These are phyloP conservation scores for Hetaerina americana DNA, from an alignment of 1,140 invertebrate species.

Conservation along the genomic window DNA sequence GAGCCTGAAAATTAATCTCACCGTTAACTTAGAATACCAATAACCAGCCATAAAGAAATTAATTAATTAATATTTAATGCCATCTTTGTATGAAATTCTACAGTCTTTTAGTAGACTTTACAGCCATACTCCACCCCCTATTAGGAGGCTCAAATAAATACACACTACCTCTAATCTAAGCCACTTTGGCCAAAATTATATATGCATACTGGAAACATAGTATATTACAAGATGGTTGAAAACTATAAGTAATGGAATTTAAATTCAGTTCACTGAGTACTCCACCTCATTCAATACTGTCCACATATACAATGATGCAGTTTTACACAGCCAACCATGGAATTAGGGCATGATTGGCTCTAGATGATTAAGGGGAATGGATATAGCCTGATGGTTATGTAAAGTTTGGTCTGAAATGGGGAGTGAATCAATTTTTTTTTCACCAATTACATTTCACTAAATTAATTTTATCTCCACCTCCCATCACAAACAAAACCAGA, in stretches of 20 bases:
- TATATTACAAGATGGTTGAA: background rate
- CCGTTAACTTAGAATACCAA: no score
- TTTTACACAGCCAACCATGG: no score
- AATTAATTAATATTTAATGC: background rate
- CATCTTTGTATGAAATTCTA: background rate
- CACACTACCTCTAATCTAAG: background rate
- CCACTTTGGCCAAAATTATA: background rate
- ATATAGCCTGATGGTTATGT: no score
- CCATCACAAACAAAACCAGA: no score
- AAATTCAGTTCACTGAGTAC: background rate
- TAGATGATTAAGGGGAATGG: no score
- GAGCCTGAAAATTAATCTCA: no score
- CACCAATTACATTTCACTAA: no score
- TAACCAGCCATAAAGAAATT: no score
- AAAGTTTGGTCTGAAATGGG: no score
- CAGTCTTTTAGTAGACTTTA: background rate
- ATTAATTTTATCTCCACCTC: no score
- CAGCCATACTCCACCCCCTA: background rate
- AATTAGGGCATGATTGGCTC: no score
- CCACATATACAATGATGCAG: background rate
- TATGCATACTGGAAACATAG: background rate
- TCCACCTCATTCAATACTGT: background rate
- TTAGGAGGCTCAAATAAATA: constrained; percentile 1
- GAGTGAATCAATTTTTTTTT: no score
- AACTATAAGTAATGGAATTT: background rate